Conservation (phyloP, 2,888 invertebrate species). For the Drosophila diplacantha region DNA sequence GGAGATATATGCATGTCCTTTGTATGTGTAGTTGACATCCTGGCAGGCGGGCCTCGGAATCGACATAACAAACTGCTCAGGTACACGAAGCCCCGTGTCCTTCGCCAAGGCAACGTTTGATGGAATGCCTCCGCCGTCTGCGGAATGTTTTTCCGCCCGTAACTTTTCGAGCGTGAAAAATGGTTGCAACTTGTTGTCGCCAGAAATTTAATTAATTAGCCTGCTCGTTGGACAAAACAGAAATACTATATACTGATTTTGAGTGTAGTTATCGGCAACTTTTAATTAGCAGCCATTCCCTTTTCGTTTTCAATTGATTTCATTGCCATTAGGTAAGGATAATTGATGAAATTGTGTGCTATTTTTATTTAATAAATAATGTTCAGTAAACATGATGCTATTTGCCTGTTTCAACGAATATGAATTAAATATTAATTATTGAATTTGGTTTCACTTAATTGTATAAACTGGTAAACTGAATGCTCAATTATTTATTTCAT, state of each 20-base stretch:
- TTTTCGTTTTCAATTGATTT: constrained; percentile 9
- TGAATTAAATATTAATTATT: constrained; percentile 11
- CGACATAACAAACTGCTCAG: constrained; percentile 62
- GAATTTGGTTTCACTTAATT: not conserved
- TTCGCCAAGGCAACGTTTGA: constrained; percentile 64
- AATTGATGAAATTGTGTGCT: not conserved
- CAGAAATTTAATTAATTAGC: constrained; percentile 49
- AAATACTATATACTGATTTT: constrained; percentile 11
- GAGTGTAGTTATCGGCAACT: constrained; percentile 2
- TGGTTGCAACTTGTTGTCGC: constrained; percentile 37
- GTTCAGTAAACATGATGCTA: too few species aligned
- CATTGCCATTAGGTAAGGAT: constrained; percentile 1
- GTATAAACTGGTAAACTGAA: constrained; percentile 2
- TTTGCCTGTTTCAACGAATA: not conserved
- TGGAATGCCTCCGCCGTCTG: constrained; percentile 49
- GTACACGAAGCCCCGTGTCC: constrained; percentile 41
- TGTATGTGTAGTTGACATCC: constrained; percentile 35
- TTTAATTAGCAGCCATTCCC: constrained; percentile 12
- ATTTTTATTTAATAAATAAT: too few species aligned
- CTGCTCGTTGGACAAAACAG: constrained; percentile 2
- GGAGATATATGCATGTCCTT: constrained; percentile 34
- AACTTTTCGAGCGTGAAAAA: constrained; percentile 40
- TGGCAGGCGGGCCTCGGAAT: constrained; percentile 3
- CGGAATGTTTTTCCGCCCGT: constrained; percentile 9
- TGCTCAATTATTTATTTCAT: not conserved